Base-by-base conservation (phyloP, 2,797 vertebrate species). In the Tamandua tetradactyla region DNA sequence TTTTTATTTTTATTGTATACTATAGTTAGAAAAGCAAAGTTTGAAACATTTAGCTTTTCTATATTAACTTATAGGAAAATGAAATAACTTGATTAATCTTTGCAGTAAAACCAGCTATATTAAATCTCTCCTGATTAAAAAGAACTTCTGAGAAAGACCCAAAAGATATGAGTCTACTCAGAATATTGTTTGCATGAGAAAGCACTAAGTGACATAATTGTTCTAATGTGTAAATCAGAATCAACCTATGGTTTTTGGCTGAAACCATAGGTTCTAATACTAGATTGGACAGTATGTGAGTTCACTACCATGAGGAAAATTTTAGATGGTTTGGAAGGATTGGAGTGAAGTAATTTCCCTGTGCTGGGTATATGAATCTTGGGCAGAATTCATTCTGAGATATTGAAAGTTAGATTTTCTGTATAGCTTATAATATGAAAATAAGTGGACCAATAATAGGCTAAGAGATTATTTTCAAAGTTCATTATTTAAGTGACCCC, bases 1-100 rank as follows among this genome's bases (percentile, higher is more conserved):
- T 40, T 23, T 93, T 95, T 44, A 47, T 80, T 95, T 89, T 84
- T 81, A 72, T 89, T 74, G 23, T 72, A 57, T 5, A 23, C 47
- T 69, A 2, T 81, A 87, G 30, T 74, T 83, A 71, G 74, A 55
- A 95, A 82, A 78, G 37, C 69, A 83, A 91, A 61, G 89, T 25
- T 89, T 59, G n/a, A 79, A 84, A 76, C 18, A 93, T 47, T 44
- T 44, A 92, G 5, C 4, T 37, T 71, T 93, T 44, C 87, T 61
- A 66, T 47, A 78, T 87, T 49, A 25, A 87, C 11, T 81, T 90
- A 81, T n/a, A 84, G 71, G 82, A 72, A 91, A 27, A 57, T 47
- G 6, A 78, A 93, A 89, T 72, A 57, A 64, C 40, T n/a, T 57
- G n/a, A 62, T 76, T 76, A 85, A 82, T 59, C 49, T 83, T 89